These are phyloP conservation scores for Caenorhabditis sinica DNA, from an alignment of 2,888 invertebrate species.

Conservation along the genomic window DNA sequence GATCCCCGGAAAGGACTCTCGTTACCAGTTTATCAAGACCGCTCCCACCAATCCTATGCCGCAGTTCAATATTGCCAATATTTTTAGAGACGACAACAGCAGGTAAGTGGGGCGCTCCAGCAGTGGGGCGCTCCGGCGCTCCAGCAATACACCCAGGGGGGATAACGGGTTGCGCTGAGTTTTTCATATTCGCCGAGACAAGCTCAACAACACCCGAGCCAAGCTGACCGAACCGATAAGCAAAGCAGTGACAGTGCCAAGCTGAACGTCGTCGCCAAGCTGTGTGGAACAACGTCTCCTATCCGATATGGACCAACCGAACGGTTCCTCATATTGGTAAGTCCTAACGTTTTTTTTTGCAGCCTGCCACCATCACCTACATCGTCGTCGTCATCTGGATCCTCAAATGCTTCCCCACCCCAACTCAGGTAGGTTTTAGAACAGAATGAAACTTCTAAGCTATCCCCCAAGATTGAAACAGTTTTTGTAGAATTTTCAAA, in stretches of 20 bases:
- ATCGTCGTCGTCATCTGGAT: conserved; percentile 15
- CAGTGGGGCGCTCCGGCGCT: too few species aligned
- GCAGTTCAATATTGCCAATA: neutral
- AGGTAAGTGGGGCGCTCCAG: conserved; percentile 5
- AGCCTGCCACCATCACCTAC: conserved; percentile 21
- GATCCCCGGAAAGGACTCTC: conserved; percentile 30
- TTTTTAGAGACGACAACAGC: neutral
- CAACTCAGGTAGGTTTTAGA: too few species aligned
- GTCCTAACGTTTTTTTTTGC: conserved; percentile 9
- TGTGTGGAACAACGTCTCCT: neutral
- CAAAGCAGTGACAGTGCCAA: too few species aligned
- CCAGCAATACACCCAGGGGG: neutral
- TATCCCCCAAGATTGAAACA: too few species aligned
- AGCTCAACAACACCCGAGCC: neutral
- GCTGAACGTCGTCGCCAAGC: conserved; percentile 1
- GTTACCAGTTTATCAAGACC: conserved; percentile 4
- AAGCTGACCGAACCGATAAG: neutral
- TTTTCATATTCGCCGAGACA: conserved; percentile 5
- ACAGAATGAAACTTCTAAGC: too few species aligned
- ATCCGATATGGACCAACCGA: neutral
- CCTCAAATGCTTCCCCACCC: neutral
- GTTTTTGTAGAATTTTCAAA: too few species aligned
- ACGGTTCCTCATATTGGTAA: neutral
- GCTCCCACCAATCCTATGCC: neutral
- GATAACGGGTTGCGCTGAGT: neutral